Base-by-base conservation (phyloP, 2,113 vertebrate genomes). In the Propithecus coquereli region DNA sequence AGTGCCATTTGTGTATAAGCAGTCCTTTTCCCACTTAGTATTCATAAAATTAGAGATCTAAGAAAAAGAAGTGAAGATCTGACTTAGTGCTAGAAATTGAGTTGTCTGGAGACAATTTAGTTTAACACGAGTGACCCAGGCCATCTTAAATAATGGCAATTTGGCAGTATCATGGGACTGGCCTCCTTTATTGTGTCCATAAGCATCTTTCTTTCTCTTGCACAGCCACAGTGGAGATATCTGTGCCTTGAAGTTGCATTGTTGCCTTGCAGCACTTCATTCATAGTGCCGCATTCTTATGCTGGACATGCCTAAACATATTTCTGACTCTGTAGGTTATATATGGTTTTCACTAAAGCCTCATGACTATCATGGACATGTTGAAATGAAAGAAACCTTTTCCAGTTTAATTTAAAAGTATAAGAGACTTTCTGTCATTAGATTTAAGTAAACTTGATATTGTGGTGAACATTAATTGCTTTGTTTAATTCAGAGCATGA, bases 301-400 rank as follows among this genome's bases (percentile, higher is more conserved):
- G 52, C 32, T 40, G 91, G 88, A 85, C 95, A 84, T 88, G 77
- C 87, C 96, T 71, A 20, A 27, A 37, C 94, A 40, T 94, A 91
- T 91, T 77, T 45, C 82, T 9, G 22, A n/a, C 73, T 92, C 47
- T 94, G 5, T 43, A n/a, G 47, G 20, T 34, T 77, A 17, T 86
- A 9, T 32, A 6, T 52, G n/a, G 43, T 74, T 88, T 94, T 96
- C 87, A 88, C 32, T 27, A 43, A 86, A 87, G 52, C 34, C 50
- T 91, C 22, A 22, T 93, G 70, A 37, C 32, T 95, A 2, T 73
- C 30, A 17, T 25, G 50, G 47, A 57, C 20, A 50, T 91, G 96
- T 89, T 61, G 30, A 95, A 90, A 65, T 59, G 45, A 85, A 40
- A 90, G 87, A 43, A 18, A 85, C 57, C 18, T 61, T 91, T 85